Evolutionary conservation across 2,797 vertebrate genomes (phyloP), one percentile per base, ranked within the genome.

Genomic region (Centroberyx gerrardi): DNA sequence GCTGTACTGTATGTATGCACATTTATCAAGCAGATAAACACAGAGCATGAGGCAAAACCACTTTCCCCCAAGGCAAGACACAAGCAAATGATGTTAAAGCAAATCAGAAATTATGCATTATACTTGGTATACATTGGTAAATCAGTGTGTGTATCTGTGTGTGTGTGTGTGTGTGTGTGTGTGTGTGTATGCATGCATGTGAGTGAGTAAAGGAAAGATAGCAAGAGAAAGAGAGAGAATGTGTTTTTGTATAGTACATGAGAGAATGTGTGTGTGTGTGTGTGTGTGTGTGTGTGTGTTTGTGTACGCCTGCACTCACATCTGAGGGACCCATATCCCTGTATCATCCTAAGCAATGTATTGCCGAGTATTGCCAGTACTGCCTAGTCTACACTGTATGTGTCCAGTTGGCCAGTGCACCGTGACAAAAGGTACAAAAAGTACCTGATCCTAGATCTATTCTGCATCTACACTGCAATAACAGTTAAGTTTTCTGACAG

Each of bases 81-180:
- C 36, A 78, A 58, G 31, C 80, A 66, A 86, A 72, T 62, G 80
- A 83, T 85, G 51, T 76, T 76, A 7, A 42, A 65, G 44, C 62
- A 77, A 87, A 82, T 70, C 33, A 63, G 54, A 77, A 76, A 81
- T 61, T 8, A 82, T 60, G 55, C 61, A 67, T 74, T 54, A 22
- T 74, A 59, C 33, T 72, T 69, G 62, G 62, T 68, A 27, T 71
- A 42, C 38, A 69, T 49, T 61, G 44, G 63, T 56, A 60, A 65
- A 38, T 61, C 62, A 1, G 58, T 52, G 52, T 22, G 22, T 22
- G 22, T 22, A 22, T 22, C 22, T 22, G 22, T 22, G 22, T 2
- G 31, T 56, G 33, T 33, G 29, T 60, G 69, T 74, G 59, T 76
- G 58, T 62, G 55, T 69, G 10, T 4, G 14, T 44, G 52, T 55